phyloP scores from a whole-genome alignment of 2,797 vertebrate genomes.

The Acomys russatus region DNA sequence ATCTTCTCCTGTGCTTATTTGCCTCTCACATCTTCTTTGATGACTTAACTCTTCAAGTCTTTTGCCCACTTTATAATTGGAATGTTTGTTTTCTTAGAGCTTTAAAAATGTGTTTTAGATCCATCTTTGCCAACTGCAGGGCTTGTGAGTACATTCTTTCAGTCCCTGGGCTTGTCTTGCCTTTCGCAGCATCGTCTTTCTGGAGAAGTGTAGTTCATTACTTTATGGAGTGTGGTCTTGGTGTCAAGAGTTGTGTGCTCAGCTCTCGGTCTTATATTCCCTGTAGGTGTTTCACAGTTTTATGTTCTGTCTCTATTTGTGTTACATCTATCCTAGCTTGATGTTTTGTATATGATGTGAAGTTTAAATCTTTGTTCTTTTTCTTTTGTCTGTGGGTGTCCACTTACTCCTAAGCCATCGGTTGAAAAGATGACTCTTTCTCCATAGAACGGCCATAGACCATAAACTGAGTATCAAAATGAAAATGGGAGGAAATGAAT shows the following conservation, averaged over 20 bases:
- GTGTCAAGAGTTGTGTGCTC: neutral
- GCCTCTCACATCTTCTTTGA: neutral
- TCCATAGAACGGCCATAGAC: neutral
- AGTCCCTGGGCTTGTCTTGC: slow-evolving; percentile 25
- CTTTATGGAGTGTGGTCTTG: neutral
- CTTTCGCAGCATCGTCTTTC: neutral
- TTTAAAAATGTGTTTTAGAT: slow-evolving; percentile 23
- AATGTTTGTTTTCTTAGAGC: slow-evolving; percentile 43
- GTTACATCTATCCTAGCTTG: neutral
- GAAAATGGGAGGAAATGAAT: slow-evolving; percentile 33
- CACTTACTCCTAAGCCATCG: neutral
- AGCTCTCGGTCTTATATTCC: neutral
- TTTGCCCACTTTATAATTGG: slow-evolving; percentile 46
- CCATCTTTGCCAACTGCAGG: neutral
- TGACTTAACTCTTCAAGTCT: slow-evolving; percentile 24
- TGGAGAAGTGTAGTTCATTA: neutral
- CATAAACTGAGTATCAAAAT: neutral
- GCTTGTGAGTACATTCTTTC: neutral
- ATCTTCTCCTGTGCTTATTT: slow-evolving; percentile 7
- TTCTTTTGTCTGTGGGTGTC: neutral
- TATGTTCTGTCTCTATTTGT: slow-evolving; percentile 34
- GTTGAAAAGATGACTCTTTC: slow-evolving; percentile 36
- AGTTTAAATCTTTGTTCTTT: slow-evolving; percentile 30
- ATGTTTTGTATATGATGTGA: slow-evolving; percentile 1
- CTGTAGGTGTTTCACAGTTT: neutral